Base-by-base conservation (phyloP, 2,113 vertebrate species). In the Morone chrysops region DNA sequence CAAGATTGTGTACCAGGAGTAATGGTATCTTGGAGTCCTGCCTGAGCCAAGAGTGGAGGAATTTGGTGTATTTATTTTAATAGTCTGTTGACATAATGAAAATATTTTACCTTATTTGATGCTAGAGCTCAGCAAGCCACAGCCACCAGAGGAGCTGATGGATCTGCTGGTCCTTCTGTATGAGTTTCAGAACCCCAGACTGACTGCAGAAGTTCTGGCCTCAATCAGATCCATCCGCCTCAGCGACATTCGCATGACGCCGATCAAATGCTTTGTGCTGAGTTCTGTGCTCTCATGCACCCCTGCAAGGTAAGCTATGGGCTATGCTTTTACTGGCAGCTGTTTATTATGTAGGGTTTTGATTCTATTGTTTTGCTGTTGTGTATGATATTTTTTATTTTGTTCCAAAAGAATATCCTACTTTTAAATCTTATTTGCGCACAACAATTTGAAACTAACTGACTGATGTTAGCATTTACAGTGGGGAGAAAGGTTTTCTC, bases 101-200 rank as follows among this genome's bases (percentile, higher is more conserved):
- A 54, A 8, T 40, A 5, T 41, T 75, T 61, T 67, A 2, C 70
- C n/a, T 74, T 41, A 9, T 75, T 74, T 71, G n/a, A 68, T 74
- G 1, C 10, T 40, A 94, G 94, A 96, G 50, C 93, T 97, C 54
- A 93, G 90, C 40, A 96, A 91, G 76, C 93, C 94, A 2, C 94
- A 97, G 80, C 97, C 97, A 4, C 95, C 98, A 0, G 96, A 97
- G 0, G 98, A 99, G 93, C 92, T 98, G 75, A 96, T 99, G 93
- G 98, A 99, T 85, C 95, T 99, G 56, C 95, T 99, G 68, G 96
- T 99, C 81, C 97, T 99, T 69, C 95, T 99, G 40, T 98, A 98
- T 0, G 98, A 99, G 95, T 97, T 99, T 91, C 98, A 99, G 94
- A 99, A 98, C 14, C 97, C 97, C 82, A 94, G 94, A 70, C 97